Base-by-base conservation (phyloP, 2,888 invertebrate genomes). In the Eubasilissa splendida region DNA sequence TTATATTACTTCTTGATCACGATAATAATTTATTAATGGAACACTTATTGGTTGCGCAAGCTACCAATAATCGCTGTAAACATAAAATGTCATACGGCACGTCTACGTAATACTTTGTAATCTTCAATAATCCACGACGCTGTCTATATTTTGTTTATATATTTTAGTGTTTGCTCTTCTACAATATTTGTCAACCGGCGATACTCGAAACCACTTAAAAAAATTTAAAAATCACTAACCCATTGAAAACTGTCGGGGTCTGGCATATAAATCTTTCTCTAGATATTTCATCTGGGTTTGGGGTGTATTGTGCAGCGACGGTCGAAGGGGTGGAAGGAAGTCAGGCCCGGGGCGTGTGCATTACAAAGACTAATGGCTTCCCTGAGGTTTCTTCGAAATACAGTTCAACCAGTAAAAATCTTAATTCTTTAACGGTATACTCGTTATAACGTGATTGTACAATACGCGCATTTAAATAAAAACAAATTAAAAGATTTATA, bases 321-420 rank as follows among this genome's bases (percentile, higher is more conserved):
- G 14, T 8, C 4, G 60, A 8, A 31, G 71, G 33, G 31, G 58
- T 12, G 54, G 56, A 31, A 73, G 71, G 71, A 78, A 76, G 76
- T 75, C 31, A 56, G 50, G 76, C 58, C 70, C n/a, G 58, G 76
- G 71, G 76, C 75, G 79, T 63, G 63, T 79, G 81, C 81, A 82
- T 79, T 82, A 82, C 81, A 76, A 82, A 82, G 81, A 82, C 81
- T 82, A 82, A 82, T 82, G 79, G 76, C 60, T 68, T 76, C 58
- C 77, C 56, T 75, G 74, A 78, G 78, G 70, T 77, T 78, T 63
- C 76, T 80, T 80, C 8, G 31, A 22, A 31, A 31, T 42, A n/a
- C 33, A 8, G 71, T 14, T 42, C 54, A 73, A 73, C 71, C 71
- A 42, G 42, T 42, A 2, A 42, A 42, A 42, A 42, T 42, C 42